Evolutionary conservation across 1,140 invertebrate species (phyloP).

Genomic region (Mercenaria mercenaria): DNA sequence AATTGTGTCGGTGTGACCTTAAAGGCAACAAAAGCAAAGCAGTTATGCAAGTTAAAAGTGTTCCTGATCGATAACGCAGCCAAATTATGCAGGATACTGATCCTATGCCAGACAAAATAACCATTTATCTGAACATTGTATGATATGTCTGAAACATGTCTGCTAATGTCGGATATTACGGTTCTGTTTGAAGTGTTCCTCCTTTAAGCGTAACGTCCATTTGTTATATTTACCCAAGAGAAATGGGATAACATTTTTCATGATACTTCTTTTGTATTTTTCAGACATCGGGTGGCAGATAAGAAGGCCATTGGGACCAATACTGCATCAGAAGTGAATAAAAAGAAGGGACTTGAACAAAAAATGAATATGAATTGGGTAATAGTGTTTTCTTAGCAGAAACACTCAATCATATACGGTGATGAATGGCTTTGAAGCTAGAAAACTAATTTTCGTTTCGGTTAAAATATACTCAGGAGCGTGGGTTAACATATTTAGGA

Average conservation of each 20-base stretch:
- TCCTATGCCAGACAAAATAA: neutral
- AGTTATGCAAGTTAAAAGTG: no score
- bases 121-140: neutral
- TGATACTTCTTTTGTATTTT: conserved; percentile 1
- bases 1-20: no score
- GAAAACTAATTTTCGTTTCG: neutral
- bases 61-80: no score
- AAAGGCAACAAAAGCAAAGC: no score
- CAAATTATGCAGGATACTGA: no score
- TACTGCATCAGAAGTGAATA: neutral
- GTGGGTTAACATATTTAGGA: neutral
- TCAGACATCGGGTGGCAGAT: neutral
- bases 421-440: neutral
- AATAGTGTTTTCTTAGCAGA: neutral
- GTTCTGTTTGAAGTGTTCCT: neutral
- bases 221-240: conserved; percentile 9
- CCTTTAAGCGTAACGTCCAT: neutral
- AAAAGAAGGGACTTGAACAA: neutral
- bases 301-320: neutral
- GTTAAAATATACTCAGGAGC: neutral
- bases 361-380: neutral
- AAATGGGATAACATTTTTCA: neutral
- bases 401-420: neutral
- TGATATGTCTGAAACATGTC: neutral
- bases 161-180: neutral